These are phyloP conservation scores for Prostheceraeus crozeri DNA, from an alignment of 2,888 invertebrate genomes.

Conservation along the genomic window DNA sequence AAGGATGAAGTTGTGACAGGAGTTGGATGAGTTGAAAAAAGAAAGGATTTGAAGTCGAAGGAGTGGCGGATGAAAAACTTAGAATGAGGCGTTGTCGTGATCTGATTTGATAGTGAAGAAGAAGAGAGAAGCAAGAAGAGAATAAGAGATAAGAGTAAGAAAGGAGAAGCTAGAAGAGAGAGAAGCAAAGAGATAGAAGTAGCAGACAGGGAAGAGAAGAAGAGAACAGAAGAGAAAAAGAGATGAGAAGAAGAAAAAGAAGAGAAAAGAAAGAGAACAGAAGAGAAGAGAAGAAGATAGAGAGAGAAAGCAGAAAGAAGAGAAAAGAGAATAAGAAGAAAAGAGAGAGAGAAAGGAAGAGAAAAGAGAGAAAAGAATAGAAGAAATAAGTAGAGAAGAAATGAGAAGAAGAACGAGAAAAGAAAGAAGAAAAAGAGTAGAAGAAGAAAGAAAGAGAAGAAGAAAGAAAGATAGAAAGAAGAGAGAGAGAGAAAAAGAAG, in stretches of 20 bases:
- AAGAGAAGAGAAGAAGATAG: not conserved
- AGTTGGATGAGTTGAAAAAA: no score
- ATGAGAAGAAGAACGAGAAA: not conserved
- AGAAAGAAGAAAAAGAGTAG: not conserved
- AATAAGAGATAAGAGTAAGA: no score
- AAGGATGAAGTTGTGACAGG: no score
- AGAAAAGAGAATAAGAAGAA: not conserved
- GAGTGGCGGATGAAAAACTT: no score
- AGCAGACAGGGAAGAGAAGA: not conserved
- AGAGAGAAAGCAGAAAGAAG: conserved; percentile 7
- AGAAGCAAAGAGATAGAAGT: conserved; percentile 19
- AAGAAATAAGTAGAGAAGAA: not conserved
- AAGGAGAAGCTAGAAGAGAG: not conserved
- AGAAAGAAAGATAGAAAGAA: not conserved
- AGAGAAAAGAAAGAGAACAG: conserved; percentile 19
- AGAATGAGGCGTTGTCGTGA: no score
- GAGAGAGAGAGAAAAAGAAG: no score
- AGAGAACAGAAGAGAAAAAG: not conserved
- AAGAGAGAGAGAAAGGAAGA: conserved; percentile 26
- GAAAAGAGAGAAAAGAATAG: not conserved
- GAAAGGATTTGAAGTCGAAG: no score
- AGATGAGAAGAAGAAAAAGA: not conserved
- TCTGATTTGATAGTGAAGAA: no score
- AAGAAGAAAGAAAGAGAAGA: conserved; percentile 8
- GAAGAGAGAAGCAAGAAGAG: no score